Base-by-base conservation (phyloP, 2,113 vertebrate genomes). In the Catagonus wagneri region DNA sequence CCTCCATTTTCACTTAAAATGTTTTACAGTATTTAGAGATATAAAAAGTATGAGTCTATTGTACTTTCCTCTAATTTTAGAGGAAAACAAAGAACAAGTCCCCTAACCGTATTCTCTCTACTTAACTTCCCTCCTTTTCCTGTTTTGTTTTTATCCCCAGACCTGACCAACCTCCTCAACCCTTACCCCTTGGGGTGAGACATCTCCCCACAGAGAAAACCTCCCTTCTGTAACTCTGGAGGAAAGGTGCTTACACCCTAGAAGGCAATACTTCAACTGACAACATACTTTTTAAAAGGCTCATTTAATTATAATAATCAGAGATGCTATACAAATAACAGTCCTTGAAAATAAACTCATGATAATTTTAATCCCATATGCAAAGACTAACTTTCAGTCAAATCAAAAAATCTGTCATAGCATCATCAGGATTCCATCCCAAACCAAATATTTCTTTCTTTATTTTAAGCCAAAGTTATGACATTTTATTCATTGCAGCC, bases 401-500 rank as follows among this genome's bases (percentile, higher is more conserved):
- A 95, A 80, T 60, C 15, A 60, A 91, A 93, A 96, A 90, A 80
- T 89, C 76, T 56, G 54, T 89, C 83, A 81, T 3, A 85, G 72
- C 22, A 84, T 95, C 87, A 85, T 93, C 36, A 89, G 61, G 78
- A 92, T 65, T 96, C 54, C 23, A 95, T 44, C 61, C 72, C 72
- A 93, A 96, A 94, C 44, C 61, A 89, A 93, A 23, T 23, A 91
- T 56, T 94, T 95, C 76, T 96, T 94, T 95, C 79, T 96, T 93
- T 88, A 76, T 85, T 72, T 85, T 88, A 96, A 95, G 93, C 61
- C 83, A 96, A 71, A 7, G 54, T 71, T 91, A 68, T 88, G 85
- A 63, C 58, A 84, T 90, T 89, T 93, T 89, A 93, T 92, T 96
- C 66, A 95, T 69, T 75, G 84, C 29, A 84, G 27, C 2, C 34